Evolutionary conservation across 1,140 invertebrate species (phyloP), one percentile per base, ranked within the genome.

Genomic region (Drosophila parabipectinata): DNA sequence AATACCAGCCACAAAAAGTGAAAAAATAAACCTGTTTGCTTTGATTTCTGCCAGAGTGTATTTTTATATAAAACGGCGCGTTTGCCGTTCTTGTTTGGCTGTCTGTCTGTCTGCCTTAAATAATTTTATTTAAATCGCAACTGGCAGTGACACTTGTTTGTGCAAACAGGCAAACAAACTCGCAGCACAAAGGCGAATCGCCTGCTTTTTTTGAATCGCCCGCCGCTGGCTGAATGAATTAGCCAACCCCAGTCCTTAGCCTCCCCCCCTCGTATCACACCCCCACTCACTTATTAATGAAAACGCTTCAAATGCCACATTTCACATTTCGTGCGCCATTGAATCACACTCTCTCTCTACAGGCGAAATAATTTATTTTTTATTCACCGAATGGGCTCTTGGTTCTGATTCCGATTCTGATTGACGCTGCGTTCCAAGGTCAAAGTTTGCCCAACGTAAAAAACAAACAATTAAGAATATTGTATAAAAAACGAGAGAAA

Each of bases 241-340:
- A 68, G 37, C n/a, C 58, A 45, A 59, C 6, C 60, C 21, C 32
- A 41, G 10, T 8, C 41, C 14, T 3, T 3, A 37, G 10, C 44
- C 50, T 21, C 18, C 9, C 8, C 8, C n/a, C 24, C 5, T 1
- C 2, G 7, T 28, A 1, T 10, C 51, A 9, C 52, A 18, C 51
- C 54, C 34, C 30, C 26, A 21, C 51, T 68, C 64, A 78, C 82
- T 87, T 85, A 85, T 85, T 85, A 85, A 85, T 85, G 82, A 85
- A 85, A 87, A 74, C 82, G 78, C 74, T 78, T 87, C 78, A 63
- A 87, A 85, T 87, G 69, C 77, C 77, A 73, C 77, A 85, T 79
- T 84, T 79, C 77, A 75, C 71, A 68, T 66, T 71, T 76, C 64
- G 72, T 72, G 67, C 72, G 72, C 72, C 73, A 77, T 69, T 85